phyloP scores from a whole-genome alignment of 30 jellyfish, hydroid and myxozoan genomes.

The Aurelia coerulea region DNA sequence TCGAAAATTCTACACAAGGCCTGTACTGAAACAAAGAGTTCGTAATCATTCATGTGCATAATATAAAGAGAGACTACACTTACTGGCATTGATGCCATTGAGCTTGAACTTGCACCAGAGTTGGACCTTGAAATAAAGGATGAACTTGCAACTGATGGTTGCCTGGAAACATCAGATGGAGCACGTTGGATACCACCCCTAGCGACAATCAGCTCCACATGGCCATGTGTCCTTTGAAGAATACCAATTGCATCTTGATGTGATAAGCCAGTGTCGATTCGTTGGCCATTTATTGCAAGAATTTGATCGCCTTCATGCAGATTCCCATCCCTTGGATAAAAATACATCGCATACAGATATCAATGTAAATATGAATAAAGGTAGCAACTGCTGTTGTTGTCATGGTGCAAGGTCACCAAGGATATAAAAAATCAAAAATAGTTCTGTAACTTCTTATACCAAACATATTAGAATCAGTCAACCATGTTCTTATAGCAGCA shows the following conservation, averaged over 20 bases:
- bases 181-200: constrained; percentile 86
- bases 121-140: constrained; percentile 55
- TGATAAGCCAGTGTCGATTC: constrained; percentile 86
- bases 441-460: too few relatives aligned
- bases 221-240: constrained; percentile 82
- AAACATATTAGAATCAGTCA: too few relatives aligned
- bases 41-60: neutral
- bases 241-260: constrained; percentile 92
- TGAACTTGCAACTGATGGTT: constrained; percentile 63
- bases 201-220: constrained; percentile 86
- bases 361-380: too few relatives aligned
- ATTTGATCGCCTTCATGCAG: constrained; percentile 93
- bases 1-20: too few relatives aligned
- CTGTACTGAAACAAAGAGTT: too few relatives aligned
- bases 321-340: constrained; percentile 81
- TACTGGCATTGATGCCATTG: constrained; percentile 75
- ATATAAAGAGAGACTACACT: constrained; percentile 2
- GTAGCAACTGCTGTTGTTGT: too few relatives aligned
- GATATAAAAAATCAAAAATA: too few relatives aligned
- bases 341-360: too few relatives aligned
- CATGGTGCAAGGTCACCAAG: too few relatives aligned
- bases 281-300: constrained; percentile 92
- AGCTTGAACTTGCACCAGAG: constrained; percentile 76
- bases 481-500: too few relatives aligned
- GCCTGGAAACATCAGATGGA: constrained; percentile 59